Evolutionary conservation across 1,140 invertebrate genomes (phyloP).

Genomic region (Scaptomyza hsui): DNA sequence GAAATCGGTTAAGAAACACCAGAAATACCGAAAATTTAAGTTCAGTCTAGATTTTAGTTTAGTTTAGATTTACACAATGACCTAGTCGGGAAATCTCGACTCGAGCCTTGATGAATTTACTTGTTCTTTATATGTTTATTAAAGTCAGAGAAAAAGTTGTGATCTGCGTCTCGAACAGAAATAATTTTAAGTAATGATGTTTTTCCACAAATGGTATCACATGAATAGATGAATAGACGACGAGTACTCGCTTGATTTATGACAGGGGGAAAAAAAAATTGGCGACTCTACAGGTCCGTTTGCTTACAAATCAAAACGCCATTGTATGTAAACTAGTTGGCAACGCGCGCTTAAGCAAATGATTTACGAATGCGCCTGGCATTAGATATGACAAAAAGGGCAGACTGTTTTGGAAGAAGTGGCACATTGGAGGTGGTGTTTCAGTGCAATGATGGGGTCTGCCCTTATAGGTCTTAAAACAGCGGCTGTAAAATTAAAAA

Average conservation of each 20-base stretch:
- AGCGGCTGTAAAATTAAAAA: constrained; percentile 16
- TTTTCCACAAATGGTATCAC: too few species aligned
- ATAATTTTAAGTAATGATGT: too few species aligned
- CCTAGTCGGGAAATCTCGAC: too few species aligned
- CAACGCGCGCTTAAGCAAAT: constrained; percentile 68
- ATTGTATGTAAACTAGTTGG: constrained; percentile 74
- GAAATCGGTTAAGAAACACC: too few species aligned
- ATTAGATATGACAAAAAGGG: constrained; percentile 49
- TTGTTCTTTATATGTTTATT: too few species aligned
- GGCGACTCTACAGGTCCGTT: constrained; percentile 60
- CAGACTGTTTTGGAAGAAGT: neutral
- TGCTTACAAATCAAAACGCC: constrained; percentile 57
- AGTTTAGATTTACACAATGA: too few species aligned
- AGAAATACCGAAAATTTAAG: too few species aligned
- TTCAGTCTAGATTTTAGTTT: too few species aligned
- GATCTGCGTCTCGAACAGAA: too few species aligned
- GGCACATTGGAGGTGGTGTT: neutral
- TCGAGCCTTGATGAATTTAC: too few species aligned
- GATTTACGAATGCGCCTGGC: constrained; percentile 71
- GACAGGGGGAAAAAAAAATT: constrained; percentile 31
- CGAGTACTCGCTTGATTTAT: constrained; percentile 59
- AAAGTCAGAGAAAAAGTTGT: too few species aligned
- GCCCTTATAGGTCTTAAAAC: constrained; percentile 22
- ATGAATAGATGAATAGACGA: constrained; percentile 16
- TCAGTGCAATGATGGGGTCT: neutral